phyloP scores from a whole-genome alignment of 2,888 invertebrate species.

The Tinea pellionella region DNA sequence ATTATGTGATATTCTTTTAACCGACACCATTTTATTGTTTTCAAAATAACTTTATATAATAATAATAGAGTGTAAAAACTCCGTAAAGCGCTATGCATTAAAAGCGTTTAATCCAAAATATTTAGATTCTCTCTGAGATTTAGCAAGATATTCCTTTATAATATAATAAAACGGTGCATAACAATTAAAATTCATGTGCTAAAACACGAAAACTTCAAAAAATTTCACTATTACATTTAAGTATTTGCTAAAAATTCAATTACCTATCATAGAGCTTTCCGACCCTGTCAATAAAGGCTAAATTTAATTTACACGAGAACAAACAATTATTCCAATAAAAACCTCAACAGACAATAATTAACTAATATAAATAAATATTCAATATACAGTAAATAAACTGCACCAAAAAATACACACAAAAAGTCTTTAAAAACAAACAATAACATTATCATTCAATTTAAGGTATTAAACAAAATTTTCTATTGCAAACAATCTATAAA shows the following conservation, averaged over 20 bases:
- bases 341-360: constrained; percentile 2
- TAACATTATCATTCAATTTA: background rate
- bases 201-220: constrained; percentile 46
- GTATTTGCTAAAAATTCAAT: constrained; percentile 49
- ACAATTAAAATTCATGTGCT: constrained; percentile 48
- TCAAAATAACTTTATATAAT: background rate
- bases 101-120: constrained; percentile 24
- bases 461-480: background rate
- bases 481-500: constrained; percentile 26
- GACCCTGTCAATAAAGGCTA: constrained; percentile 66
- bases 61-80: constrained; percentile 16
- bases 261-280: constrained; percentile 53
- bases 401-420: constrained; percentile 14
- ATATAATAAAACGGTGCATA: constrained; percentile 38
- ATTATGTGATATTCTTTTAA: constrained; percentile 15
- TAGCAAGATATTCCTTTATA: constrained; percentile 7
- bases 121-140: constrained; percentile 7
- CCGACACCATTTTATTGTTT: background rate
- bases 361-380: constrained; percentile 14
- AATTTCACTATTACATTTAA: constrained; percentile 50
- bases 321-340: constrained; percentile 9
- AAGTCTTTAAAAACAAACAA: constrained; percentile 6
- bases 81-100: constrained; percentile 21
- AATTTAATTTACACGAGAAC: constrained; percentile 25
- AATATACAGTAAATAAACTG: constrained; percentile 15